A percentile compares a stretch with the other conserved stretches of the same genome.
Evolutionary conservation across 1,140 invertebrate genomes (phyloP).

Genomic region (Macrosteles quadrilineatus): DNA sequence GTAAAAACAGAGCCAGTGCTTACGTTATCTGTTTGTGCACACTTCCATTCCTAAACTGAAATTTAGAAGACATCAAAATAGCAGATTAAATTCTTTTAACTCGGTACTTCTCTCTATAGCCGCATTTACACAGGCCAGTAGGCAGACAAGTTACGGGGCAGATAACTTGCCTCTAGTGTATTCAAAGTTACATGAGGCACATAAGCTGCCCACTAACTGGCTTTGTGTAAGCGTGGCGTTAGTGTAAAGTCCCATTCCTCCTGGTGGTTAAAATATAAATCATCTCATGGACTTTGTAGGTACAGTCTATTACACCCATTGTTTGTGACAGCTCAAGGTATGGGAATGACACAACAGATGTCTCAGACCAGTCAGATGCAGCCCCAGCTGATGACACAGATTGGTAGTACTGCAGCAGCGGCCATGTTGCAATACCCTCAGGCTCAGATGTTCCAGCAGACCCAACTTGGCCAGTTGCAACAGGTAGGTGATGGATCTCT

Average conservation of each 20-base stretch:
- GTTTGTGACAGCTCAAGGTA: background rate
- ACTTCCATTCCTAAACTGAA: no score
- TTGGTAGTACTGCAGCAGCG: slow-evolving; percentile 13
- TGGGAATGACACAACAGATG: background rate
- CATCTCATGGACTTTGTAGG: no score
- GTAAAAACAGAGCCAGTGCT: no score
- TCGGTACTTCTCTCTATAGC: no score
- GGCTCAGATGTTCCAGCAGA: slow-evolving; percentile 36
- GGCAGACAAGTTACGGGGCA: no score
- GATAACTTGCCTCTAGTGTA: no score
- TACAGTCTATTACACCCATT: background rate
- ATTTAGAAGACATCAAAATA: no score
- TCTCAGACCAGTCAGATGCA: slow-evolving; percentile 24
- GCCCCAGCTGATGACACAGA: slow-evolving; percentile 7
- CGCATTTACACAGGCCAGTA: no score
- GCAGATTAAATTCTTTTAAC: no score
- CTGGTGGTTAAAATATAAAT: background rate
- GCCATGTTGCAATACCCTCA: slow-evolving; percentile 35
- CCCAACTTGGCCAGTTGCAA: slow-evolving; percentile 28
- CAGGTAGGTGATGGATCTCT: background rate
- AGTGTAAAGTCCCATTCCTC: background rate
- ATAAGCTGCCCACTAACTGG: background rate
- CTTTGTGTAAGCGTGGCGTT: background rate
- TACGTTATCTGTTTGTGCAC: no score
- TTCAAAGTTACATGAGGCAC: background rate